Base-by-base conservation (phyloP, 2,888 invertebrate species). In the Apotomis betuletana region DNA sequence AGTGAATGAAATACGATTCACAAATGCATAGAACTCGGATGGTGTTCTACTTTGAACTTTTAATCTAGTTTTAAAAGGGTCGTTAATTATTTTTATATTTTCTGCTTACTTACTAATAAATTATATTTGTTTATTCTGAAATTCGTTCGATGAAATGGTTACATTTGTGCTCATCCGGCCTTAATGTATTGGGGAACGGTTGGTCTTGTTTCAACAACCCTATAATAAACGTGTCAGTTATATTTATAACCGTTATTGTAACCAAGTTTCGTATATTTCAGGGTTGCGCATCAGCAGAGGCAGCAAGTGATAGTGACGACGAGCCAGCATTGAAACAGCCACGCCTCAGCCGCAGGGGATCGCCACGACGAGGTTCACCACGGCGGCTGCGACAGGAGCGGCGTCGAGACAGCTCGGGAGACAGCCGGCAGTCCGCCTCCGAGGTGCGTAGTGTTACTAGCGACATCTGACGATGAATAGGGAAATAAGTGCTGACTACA, bases 261-360 rank as follows among this genome's bases (percentile, higher is more conserved):
- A 55, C 12, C 0, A 0, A 9, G 6, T 55, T 3, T 61, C n/a
- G 9, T 13, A 49, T 83, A 75, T 94, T 94, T 70, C 94, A 96
- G 96, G 94, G 93, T 82, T 92, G 92, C 67, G 82, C 87, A 74
- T 87, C 93, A 79, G 90, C 90, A 71, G 94, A 94, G 80, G 85
- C 82, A 6, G 87, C 87, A 67, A 95, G 95, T 74, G 95, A 96
- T 85, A 95, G 95, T 82, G 96, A 96, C 94, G 96, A 96, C 89
- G 96, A 96, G 83, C 96, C 97, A 64, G 95, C 95, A 68, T 92
- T 95, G 76, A 97, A 97, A 85, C 95, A 96, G 83, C 96, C 96
- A n/a, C 92, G 96, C 71, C 92, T 96, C 1, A 88, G 89, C 77
- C 82, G 86, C 27, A 83, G 86, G 15, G 90, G 90, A 0, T 92